Base-by-base conservation (phyloP, 2,888 invertebrate genomes). In the Lithophane ornitopus region DNA sequence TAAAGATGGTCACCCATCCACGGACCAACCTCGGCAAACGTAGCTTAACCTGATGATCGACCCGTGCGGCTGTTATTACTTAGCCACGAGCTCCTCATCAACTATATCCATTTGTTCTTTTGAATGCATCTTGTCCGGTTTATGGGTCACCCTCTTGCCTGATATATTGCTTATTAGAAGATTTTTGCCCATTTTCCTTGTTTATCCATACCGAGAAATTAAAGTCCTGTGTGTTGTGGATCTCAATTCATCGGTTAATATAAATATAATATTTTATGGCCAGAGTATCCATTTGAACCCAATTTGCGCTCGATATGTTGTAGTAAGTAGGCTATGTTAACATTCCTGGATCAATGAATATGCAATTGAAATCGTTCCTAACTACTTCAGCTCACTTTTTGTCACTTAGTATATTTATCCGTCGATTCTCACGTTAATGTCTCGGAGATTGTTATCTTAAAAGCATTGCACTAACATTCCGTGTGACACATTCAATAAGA, bases 401-500 rank as follows among this genome's bases (percentile, higher is more conserved):
- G 63, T 65, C 59, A 65, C 52, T 65, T 52, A 54, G 12, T 61
- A 41, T 61, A 70, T 68, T 74, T 41, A 76, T 19, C 63, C 28
- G n/a, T 49, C n/a, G 78, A 78, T 84, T 85, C 87, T 78, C 78
- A 86, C 68, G 70, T 70, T 44, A 84, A 69, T 54, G 9, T 56
- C 22, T 34, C 34, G 19, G 22, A 56, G 74, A 84, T 81, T 59
- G 62, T 63, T 75, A 84, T 86, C 87, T 81, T 81, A 71, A 75
- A 81, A 84, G 73, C 85, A 76, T 76, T 74, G 59, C 61, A 61
- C 46, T 70, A 76, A 56, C 26, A 76, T 65, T 66, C 70, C n/a
- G 22, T 34, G 58, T 39, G 73, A 76, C 85, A 75, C 52, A 79
- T 85, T 82, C 70, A 81, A 84, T 69, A 62, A 59, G 70, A 81